Evolutionary conservation across 2,888 invertebrate genomes (phyloP).

Genomic region (Muschampia plurimacula): DNA sequence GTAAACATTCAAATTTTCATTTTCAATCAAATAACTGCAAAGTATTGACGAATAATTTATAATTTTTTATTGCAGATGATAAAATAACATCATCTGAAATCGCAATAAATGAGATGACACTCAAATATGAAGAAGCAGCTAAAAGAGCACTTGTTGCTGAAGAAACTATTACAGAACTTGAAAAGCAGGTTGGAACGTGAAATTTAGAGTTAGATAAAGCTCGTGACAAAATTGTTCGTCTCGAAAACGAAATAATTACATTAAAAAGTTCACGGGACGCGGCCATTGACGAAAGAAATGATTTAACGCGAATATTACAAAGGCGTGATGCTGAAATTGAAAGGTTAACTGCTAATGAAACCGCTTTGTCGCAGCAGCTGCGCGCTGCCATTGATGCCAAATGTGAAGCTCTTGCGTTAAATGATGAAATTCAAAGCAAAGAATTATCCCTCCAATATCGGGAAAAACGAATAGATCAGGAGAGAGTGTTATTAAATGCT

Average conservation of each 20-base stretch:
- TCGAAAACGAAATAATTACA: slow-evolving; percentile 88
- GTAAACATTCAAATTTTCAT: too few relatives aligned
- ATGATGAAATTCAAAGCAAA: slow-evolving; percentile 93
- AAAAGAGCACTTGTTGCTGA: slow-evolving; percentile 87
- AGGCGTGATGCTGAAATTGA: slow-evolving; percentile 91
- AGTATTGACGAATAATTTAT: background rate
- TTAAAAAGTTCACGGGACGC: slow-evolving; percentile 89
- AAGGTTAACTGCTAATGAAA: slow-evolving; percentile 89
- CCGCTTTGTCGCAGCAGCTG: slow-evolving; percentile 90
- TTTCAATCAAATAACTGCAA: too few relatives aligned
- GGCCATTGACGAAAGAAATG: slow-evolving; percentile 91
- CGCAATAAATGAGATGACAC: slow-evolving; percentile 83
- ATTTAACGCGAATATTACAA: slow-evolving; percentile 89
- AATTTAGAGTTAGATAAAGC: slow-evolving; percentile 88
- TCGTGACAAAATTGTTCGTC: slow-evolving; percentile 86
- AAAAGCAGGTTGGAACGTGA: slow-evolving; percentile 87
- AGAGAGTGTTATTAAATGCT: slow-evolving; percentile 90
- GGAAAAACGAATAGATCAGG: slow-evolving; percentile 94
- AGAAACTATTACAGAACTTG: slow-evolving; percentile 87
- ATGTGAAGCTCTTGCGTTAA: slow-evolving; percentile 92
- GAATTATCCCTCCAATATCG: slow-evolving; percentile 92
- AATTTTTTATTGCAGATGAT: slow-evolving; percentile 80
- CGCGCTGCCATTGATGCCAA: slow-evolving; percentile 91
- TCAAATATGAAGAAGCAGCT: slow-evolving; percentile 87
- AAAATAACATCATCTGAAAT: slow-evolving; percentile 83